Conservation (phyloP, 64 coral and sea anemone genomes). For the Dendrophyllia cribrosa region DNA sequence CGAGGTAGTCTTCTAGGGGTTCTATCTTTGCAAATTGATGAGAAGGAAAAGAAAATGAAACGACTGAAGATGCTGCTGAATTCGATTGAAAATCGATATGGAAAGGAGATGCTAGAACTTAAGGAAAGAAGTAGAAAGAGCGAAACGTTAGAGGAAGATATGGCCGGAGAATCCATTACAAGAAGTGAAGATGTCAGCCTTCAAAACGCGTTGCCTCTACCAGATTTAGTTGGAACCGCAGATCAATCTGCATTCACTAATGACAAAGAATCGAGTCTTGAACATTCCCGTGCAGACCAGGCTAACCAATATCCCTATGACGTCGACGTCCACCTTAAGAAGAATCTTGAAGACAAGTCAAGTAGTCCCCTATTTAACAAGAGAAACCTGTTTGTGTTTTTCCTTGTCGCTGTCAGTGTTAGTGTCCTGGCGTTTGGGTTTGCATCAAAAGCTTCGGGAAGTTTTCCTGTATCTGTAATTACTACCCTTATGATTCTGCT, state of each 20-base stretch:
- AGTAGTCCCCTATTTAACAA: not conserved
- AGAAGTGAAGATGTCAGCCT: not conserved
- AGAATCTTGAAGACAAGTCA: not conserved
- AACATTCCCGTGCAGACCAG: not conserved
- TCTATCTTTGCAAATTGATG: conserved; percentile 49
- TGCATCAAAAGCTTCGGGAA: not conserved
- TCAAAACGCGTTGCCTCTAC: conserved; percentile 16
- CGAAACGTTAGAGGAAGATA: not conserved
- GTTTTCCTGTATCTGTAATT: not conserved
- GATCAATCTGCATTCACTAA: not conserved
- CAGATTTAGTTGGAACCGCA: conserved; percentile 31
- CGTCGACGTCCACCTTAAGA: not conserved
- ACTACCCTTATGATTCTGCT: not conserved
- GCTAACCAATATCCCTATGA: not conserved
- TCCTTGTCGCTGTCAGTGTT: not conserved
- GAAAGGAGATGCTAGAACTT: not conserved
- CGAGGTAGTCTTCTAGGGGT: conserved; percentile 19
- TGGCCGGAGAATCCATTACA: not conserved
- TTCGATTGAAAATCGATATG: conserved; percentile 22
- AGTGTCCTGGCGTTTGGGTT: not conserved
- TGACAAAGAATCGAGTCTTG: not conserved
- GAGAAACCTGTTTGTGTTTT: not conserved
- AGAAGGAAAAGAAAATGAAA: conserved; percentile 66
- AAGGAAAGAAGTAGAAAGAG: not conserved
- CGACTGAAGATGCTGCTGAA: conserved; percentile 35